Percentiles rank a stretch among this genome's conserved stretches.
Evolutionary conservation across 2,113 vertebrate species (phyloP).

Genomic region (Laticauda laticaudata): DNA sequence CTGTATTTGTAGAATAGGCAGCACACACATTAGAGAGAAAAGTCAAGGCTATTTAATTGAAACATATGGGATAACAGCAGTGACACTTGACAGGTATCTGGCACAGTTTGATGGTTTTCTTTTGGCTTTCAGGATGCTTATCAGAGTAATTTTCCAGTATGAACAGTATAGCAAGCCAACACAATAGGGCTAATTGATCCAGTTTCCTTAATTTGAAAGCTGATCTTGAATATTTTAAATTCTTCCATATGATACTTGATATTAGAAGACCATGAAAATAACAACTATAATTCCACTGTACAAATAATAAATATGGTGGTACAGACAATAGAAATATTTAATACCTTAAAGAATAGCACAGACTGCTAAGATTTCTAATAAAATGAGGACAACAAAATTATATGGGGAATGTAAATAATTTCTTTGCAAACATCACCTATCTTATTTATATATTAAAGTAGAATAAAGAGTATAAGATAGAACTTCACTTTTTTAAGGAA

Average conservation of each 20-base stretch:
- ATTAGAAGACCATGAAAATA: background rate
- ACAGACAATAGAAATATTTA: background rate
- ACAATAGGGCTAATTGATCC: background rate
- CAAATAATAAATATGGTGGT: background rate
- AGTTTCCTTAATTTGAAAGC: background rate
- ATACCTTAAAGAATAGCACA: background rate
- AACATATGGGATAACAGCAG: background rate
- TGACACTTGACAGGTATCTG: accelerated
- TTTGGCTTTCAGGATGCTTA: background rate
- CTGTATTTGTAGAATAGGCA: conserved; percentile 14
- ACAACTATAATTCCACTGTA: background rate
- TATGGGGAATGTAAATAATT: background rate
- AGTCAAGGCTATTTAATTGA: background rate
- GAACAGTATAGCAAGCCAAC: background rate
- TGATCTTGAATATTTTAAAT: background rate
- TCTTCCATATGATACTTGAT: background rate
- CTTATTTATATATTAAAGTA: background rate
- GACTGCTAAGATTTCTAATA: background rate
- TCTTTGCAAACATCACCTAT: background rate
- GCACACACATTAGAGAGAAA: background rate
- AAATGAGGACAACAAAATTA: background rate
- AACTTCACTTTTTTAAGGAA: background rate
- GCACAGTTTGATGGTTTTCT: background rate
- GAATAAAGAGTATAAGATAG: background rate
- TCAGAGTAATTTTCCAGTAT: background rate